phyloP scores from a whole-genome alignment of 2,888 invertebrate species.

The Odontothrips loti region DNA sequence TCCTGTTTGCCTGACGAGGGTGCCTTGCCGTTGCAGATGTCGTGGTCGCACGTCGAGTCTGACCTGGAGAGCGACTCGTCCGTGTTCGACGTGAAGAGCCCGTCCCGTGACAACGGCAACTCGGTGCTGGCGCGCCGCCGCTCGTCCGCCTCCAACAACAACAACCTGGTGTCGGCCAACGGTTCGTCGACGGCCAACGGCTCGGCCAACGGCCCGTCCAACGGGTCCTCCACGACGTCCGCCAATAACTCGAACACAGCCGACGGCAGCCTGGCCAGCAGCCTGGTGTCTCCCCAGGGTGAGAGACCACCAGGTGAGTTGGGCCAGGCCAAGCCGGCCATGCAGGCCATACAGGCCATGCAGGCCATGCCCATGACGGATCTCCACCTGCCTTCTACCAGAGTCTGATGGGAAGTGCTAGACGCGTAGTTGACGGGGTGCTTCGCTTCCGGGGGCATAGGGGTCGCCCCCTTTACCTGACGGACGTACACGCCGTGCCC shows the following conservation, averaged over 20 bases:
- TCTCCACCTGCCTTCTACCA: not conserved
- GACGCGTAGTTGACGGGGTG: not conserved
- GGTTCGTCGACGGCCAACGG: conserved; percentile 13
- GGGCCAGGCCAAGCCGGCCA: not conserved
- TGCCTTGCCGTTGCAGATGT: not conserved
- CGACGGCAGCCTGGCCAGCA: conserved; percentile 10
- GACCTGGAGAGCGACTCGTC: conserved; percentile 60
- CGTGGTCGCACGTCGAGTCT: conserved; percentile 53
- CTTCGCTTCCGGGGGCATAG: not conserved
- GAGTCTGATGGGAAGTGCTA: not conserved
- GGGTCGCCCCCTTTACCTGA: not conserved
- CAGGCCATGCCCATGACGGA: conserved; percentile 7
- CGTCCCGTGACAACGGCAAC: conserved; percentile 47
- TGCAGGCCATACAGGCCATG: not conserved
- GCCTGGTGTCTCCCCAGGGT: conserved; percentile 22
- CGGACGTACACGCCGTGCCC: not conserved
- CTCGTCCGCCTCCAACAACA: conserved; percentile 24
- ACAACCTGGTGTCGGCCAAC: conserved; percentile 19
- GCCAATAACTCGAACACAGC: not conserved
- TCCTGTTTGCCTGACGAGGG: not conserved
- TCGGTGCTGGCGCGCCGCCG: conserved; percentile 20
- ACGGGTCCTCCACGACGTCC: not conserved
- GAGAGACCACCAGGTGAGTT: conserved; percentile 21
- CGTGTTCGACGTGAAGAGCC: conserved; percentile 57
- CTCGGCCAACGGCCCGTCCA: conserved; percentile 8